A percentile compares a stretch with the other conserved stretches of the same genome.
Evolutionary conservation across 2,797 vertebrate genomes (phyloP).

Genomic region (Labroides dimidiatus): DNA sequence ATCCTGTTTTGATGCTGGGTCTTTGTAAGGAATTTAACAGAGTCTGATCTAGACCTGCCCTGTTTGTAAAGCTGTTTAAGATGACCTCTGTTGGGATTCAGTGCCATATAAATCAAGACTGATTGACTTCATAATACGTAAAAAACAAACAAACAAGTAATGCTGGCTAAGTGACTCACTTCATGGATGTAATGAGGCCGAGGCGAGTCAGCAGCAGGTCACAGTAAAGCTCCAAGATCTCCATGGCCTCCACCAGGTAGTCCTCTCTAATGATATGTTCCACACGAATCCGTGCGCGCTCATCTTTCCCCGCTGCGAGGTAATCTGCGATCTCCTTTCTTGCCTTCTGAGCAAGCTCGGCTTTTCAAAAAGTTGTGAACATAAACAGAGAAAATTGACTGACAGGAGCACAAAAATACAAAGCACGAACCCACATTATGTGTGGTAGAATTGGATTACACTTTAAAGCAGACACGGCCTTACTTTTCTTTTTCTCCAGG

Average conservation of each 20-base stretch:
- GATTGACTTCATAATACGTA: no score
- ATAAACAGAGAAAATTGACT: background rate
- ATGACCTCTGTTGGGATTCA: no score
- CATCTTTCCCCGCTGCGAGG: conserved; percentile 94
- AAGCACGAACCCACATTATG: background rate
- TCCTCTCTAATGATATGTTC: conserved; percentile 99
- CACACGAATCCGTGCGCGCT: conserved; percentile 95
- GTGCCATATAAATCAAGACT: no score
- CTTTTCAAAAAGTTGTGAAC: conserved; percentile 71
- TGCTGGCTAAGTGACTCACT: conserved; percentile 83
- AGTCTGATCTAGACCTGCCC: no score
- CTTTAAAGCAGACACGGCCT: conserved; percentile 65
- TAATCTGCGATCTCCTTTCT: conserved; percentile 99
- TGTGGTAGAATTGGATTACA: background rate
- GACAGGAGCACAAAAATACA: background rate
- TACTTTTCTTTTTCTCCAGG: conserved; percentile 98
- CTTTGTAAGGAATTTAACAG: no score
- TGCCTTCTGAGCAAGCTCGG: conserved; percentile 96
- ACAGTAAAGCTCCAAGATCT: conserved; percentile 98
- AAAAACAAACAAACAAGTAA: background rate
- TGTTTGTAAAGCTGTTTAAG: no score
- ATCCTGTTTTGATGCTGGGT: no score
- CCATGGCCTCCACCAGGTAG: conserved; percentile 99
- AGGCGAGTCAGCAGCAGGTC: conserved; percentile 95
- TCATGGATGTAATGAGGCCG: conserved; percentile 98